Percentiles rank a stretch among this genome's conserved stretches.
These are phyloP conservation scores for Crotalus viridis DNA, from an alignment of 2,113 vertebrate genomes.

Conservation along the genomic window DNA sequence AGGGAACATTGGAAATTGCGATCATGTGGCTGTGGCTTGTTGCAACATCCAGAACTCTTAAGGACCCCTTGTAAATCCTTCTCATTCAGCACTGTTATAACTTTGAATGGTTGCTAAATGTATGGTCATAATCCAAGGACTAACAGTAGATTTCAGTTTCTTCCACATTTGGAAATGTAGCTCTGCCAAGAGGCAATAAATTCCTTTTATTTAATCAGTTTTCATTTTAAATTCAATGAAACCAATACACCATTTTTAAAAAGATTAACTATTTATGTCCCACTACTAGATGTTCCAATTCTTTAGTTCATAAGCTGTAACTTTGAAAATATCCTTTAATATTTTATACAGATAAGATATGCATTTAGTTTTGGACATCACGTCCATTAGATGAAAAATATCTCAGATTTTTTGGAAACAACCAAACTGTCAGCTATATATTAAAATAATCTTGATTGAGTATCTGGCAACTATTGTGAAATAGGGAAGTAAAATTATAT, in stretches of 20 bases:
- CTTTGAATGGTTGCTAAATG: neutral
- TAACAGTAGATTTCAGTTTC: neutral
- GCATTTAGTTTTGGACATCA: neutral
- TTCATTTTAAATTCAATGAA: neutral
- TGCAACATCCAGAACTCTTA: neutral
- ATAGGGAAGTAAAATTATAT: neutral
- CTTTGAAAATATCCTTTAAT: neutral
- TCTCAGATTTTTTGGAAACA: neutral
- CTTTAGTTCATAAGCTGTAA: neutral
- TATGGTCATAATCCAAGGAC: neutral
- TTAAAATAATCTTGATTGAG: neutral
- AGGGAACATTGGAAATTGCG: neutral
- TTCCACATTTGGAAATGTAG: neutral
- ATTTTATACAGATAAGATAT: neutral
- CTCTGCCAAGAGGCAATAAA: neutral
- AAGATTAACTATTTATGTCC: neutral
- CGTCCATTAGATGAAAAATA: neutral
- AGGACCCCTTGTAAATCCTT: neutral
- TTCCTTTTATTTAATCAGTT: neutral
- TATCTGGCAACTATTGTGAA: neutral
- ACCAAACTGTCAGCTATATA: neutral
- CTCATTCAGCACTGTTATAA: neutral
- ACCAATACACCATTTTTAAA: neutral
- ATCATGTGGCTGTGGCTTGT: neutral
- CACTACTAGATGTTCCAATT: neutral